Conservation (phyloP, 53 echinoderm and acorn worm genomes). For the Patiria pectinifera region DNA sequence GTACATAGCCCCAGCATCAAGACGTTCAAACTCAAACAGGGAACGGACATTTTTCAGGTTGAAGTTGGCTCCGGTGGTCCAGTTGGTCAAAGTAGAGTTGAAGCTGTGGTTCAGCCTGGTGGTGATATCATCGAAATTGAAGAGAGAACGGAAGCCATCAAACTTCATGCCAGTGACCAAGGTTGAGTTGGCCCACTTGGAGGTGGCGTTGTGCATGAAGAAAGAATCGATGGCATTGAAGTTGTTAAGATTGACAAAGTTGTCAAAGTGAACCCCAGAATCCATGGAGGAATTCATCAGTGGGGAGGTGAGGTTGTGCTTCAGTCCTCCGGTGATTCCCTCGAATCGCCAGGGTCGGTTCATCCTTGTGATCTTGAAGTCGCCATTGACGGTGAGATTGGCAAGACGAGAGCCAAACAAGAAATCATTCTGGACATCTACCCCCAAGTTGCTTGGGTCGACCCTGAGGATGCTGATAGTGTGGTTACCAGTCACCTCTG, state of each 20-base stretch:
- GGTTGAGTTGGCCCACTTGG: slow-evolving; percentile 59
- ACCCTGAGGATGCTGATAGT: slow-evolving; percentile 48
- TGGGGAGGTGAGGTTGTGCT: slow-evolving; percentile 66
- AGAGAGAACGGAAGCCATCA: slow-evolving; percentile 71
- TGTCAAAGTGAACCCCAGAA: slow-evolving; percentile 62
- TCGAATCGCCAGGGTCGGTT: slow-evolving; percentile 66
- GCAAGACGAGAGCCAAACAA: slow-evolving; percentile 63
- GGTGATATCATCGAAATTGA: slow-evolving; percentile 66
- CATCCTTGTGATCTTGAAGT: slow-evolving; percentile 75
- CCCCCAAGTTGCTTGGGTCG: slow-evolving; percentile 50
- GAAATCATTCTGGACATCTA: slow-evolving; percentile 57
- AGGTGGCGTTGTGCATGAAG: slow-evolving; percentile 50
- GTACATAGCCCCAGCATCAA: slow-evolving; percentile 39
- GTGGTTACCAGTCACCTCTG: slow-evolving; percentile 44
- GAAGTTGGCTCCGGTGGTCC: slow-evolving; percentile 67
- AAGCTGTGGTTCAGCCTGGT: slow-evolving; percentile 52
- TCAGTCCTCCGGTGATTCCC: slow-evolving; percentile 61
- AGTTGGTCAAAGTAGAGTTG: slow-evolving; percentile 68
- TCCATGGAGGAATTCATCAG: slow-evolving; percentile 75
- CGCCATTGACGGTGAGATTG: slow-evolving; percentile 74
- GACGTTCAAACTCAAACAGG: slow-evolving; percentile 66
- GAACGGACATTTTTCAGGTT: slow-evolving; percentile 67
- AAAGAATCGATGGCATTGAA: slow-evolving; percentile 57
- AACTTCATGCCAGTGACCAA: slow-evolving; percentile 37
- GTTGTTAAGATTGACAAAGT: slow-evolving; percentile 67